Evolutionary conservation across 2,113 vertebrate genomes (phyloP).

Genomic region (Petaurus breviceps): DNA sequence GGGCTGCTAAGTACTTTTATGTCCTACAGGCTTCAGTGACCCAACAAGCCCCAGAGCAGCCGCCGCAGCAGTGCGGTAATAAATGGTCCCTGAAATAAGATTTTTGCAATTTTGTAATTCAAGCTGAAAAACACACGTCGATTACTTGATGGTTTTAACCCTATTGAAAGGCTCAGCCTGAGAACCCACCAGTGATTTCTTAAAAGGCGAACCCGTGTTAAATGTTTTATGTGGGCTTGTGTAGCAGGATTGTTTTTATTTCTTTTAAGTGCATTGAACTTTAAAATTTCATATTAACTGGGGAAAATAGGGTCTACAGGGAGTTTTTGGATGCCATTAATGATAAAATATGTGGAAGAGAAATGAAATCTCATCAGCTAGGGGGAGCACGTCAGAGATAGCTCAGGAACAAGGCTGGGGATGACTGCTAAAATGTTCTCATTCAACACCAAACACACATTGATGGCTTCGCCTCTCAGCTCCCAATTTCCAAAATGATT

Average conservation of each 20-base stretch:
- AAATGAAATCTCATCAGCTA: slow-evolving; percentile 47
- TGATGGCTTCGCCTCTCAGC: background rate
- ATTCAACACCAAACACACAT: background rate
- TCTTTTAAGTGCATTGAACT: slow-evolving; percentile 64
- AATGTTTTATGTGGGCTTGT: slow-evolving; percentile 63
- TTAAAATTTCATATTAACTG: slow-evolving; percentile 61
- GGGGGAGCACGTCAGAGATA: background rate
- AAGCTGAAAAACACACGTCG: slow-evolving; percentile 78
- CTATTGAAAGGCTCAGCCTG: slow-evolving; percentile 61
- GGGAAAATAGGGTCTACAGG: slow-evolving; percentile 37
- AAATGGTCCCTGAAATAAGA: slow-evolving; percentile 77
- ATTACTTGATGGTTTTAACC: slow-evolving; percentile 76
- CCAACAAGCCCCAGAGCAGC: slow-evolving; percentile 74
- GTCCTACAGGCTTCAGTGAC: slow-evolving; percentile 85
- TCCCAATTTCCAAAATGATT: background rate
- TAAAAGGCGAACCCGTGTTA: slow-evolving; percentile 67
- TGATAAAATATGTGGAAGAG: slow-evolving; percentile 36
- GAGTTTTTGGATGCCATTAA: slow-evolving; percentile 29
- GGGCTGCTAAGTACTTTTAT: slow-evolving; percentile 83
- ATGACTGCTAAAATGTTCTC: background rate
- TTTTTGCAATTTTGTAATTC: slow-evolving; percentile 75
- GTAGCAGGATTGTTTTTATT: slow-evolving; percentile 39
- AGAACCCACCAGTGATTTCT: slow-evolving; percentile 79
- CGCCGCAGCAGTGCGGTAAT: slow-evolving; percentile 67
- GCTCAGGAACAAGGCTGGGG: background rate